phyloP scores from a whole-genome alignment of 2,888 invertebrate species.

The Agonopterix alstromeriana region DNA sequence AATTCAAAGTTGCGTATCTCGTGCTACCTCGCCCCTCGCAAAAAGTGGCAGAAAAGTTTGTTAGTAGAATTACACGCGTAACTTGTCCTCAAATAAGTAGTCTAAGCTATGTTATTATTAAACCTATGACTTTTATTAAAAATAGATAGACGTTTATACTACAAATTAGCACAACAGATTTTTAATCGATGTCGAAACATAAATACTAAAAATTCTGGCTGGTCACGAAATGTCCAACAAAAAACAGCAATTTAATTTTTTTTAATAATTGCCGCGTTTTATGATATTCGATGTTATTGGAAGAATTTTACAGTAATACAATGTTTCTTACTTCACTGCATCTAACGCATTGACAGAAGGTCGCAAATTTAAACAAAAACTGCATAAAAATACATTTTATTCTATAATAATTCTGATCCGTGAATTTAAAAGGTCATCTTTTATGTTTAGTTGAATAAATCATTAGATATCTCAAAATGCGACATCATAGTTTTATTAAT shows the following conservation, averaged over 20 bases:
- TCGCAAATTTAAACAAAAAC: conserved; percentile 25
- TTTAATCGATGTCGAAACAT: too few species aligned
- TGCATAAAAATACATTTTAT: conserved; percentile 18
- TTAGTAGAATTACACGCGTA: too few species aligned
- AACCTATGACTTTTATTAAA: too few species aligned
- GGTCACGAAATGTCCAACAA: not conserved
- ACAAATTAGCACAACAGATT: too few species aligned
- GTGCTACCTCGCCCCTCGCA: too few species aligned
- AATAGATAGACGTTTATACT: too few species aligned
- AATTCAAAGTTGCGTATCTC: too few species aligned
- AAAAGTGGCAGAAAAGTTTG: too few species aligned
- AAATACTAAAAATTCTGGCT: too few species aligned
- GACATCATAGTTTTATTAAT: too few species aligned
- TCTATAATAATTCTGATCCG: conserved; percentile 14
- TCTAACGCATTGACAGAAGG: conserved; percentile 23
- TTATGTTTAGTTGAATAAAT: not conserved
- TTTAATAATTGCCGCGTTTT: conserved; percentile 12
- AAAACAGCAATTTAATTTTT: conserved; percentile 1
- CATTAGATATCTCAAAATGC: not conserved
- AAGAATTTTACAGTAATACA: conserved; percentile 6
- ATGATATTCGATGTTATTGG: conserved; percentile 1
- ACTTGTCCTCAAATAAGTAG: too few species aligned
- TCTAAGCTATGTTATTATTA: too few species aligned
- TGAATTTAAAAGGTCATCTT: conserved; percentile 25
- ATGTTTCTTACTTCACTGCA: conserved; percentile 13